Evolutionary conservation across 2,113 vertebrate species (phyloP), one percentile per base, ranked within the genome.

Genomic region (Phodopus roborovskii): DNA sequence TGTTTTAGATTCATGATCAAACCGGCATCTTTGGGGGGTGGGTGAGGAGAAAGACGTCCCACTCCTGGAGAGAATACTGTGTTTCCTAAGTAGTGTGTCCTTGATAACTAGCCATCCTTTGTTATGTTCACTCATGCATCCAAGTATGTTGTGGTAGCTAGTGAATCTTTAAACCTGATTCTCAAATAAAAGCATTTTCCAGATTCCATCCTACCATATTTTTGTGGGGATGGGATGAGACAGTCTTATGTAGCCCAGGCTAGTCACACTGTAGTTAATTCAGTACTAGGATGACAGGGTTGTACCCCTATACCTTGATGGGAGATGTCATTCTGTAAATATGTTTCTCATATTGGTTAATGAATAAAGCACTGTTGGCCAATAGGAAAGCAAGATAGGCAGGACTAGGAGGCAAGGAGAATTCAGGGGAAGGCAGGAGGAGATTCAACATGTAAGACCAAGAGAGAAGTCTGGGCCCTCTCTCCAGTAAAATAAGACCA

Each of bases 101-200:
- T 71, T 73, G 28, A 36, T 22, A 92, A 68, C 28, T 1, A 7
- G 70, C 56, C 66, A 7, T 24, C 3, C 16, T 45, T 81, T 71
- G 77, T 77, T 1, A 0, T 33, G 70, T 81, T 39, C 22, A 68
- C 30, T 45, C 70, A 6, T 13, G 53, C 39, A 86, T 89, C n/a
- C 66, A 91, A 90, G 64, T 78, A n/a, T 79, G 15, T 79, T 45
- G 36, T 90, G 30, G 16, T 85, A 17, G 24, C 11, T 71, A 15
- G 68, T 26, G 30, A 94, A 13, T 17, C 42, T 91, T 64, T 50
- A 84, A 83, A 33, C 19, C 53, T 84, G 28, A 75, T 17, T 82
- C 96, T 92, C 79, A 83, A 74, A 68, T 36, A 79, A 82, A 45
- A 22, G n/a, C 70, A 95, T 50, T 86, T 96, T 71, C n/a, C 5